These are phyloP conservation scores for Tetragonula clypearis DNA, from an alignment of 1,140 invertebrate genomes.

Conservation along the genomic window DNA sequence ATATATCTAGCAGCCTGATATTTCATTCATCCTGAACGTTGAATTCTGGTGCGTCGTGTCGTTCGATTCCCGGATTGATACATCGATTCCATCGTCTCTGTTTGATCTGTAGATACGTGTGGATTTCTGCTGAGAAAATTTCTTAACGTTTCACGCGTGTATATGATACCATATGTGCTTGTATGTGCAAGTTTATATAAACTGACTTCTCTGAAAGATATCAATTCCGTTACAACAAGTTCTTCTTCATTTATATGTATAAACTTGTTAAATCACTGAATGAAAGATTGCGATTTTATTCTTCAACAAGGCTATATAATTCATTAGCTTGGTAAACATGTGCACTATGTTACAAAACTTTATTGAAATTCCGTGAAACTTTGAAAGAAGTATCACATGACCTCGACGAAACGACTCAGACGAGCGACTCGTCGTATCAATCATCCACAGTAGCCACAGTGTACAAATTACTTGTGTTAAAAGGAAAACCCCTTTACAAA, in stretches of 20 bases:
- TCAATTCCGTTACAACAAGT: background rate
- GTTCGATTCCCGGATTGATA: background rate
- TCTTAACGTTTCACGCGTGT: too few relatives aligned
- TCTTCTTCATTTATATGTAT: background rate
- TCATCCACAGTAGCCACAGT: background rate
- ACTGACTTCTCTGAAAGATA: too few relatives aligned
- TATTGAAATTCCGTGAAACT: background rate
- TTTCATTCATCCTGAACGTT: constrained; percentile 66
- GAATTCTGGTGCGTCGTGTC: background rate
- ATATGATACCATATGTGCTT: background rate
- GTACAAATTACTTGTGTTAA: background rate
- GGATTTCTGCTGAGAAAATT: background rate
- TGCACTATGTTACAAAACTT: background rate
- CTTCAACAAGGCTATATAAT: background rate
- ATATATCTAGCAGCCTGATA: constrained; percentile 55
- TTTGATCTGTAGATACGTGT: background rate
- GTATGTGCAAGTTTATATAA: too few relatives aligned
- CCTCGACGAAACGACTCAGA: too few relatives aligned
- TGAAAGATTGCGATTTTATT: background rate
- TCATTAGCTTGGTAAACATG: background rate
- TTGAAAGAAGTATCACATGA: background rate
- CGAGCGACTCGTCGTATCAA: background rate
- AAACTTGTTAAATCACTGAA: background rate
- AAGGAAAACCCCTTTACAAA: background rate
- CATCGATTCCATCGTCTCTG: background rate